phyloP scores from a whole-genome alignment of 2,888 invertebrate species.

The Plagodis pulveraria region DNA sequence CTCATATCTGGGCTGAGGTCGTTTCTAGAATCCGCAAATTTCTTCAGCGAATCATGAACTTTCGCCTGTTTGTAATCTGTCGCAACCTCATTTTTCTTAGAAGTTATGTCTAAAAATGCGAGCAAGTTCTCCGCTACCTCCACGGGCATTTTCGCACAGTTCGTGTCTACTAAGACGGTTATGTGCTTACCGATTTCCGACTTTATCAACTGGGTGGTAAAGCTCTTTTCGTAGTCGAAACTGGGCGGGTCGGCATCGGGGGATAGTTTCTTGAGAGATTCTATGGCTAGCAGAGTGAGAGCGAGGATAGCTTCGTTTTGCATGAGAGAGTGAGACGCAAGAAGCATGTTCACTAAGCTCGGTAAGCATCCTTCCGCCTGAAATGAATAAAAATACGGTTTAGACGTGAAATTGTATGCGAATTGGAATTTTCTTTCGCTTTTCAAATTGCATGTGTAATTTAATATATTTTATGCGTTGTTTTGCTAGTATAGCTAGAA shows the following conservation, averaged over 20 bases:
- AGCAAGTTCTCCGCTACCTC: conserved; percentile 81
- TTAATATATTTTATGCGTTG: too few relatives aligned
- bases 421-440: too few relatives aligned
- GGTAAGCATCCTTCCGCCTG: conserved; percentile 88
- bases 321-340: conserved; percentile 94
- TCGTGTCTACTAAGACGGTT: conserved; percentile 75
- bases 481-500: too few relatives aligned
- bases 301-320: conserved; percentile 92
- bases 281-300: conserved; percentile 85
- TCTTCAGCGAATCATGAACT: conserved; percentile 62
- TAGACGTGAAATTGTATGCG: too few relatives aligned
- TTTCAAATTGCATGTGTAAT: too few relatives aligned
- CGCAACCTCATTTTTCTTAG: conserved; percentile 63
- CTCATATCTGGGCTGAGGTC: conserved; percentile 64
- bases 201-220: conserved; percentile 68
- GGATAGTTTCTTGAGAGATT: conserved; percentile 52
- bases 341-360: conserved; percentile 92
- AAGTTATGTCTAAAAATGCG: conserved; percentile 75
- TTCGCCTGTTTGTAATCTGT: conserved; percentile 66
- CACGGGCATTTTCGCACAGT: conserved; percentile 74
- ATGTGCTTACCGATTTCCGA: conserved; percentile 82
- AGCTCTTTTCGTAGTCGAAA: conserved; percentile 58
- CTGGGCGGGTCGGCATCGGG: conserved; percentile 42
- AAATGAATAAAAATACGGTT: neutral
- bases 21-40: conserved; percentile 60